Conservation (phyloP, 2,113 vertebrate genomes). For the Hoplias malabaricus region DNA sequence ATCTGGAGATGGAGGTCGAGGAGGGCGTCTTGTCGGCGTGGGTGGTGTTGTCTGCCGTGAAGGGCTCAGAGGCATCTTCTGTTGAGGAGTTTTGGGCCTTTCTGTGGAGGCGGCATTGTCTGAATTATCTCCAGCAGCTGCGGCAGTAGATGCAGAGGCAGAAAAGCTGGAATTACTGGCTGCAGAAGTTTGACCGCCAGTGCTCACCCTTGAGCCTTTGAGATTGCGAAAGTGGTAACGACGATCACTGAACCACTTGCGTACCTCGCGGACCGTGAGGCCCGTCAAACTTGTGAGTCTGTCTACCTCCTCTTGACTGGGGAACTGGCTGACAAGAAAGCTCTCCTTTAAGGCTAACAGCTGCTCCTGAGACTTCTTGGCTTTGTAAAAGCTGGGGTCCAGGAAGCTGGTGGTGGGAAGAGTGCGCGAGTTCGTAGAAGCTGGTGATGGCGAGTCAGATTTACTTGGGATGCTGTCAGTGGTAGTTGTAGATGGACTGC, state of each 20-base stretch:
- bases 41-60: conserved; percentile 69
- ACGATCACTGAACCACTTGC: conserved; percentile 97
- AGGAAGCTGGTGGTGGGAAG: conserved; percentile 73
- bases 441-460: conserved; percentile 70
- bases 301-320: conserved; percentile 90
- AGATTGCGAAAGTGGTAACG: conserved; percentile 93
- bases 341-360: conserved; percentile 89
- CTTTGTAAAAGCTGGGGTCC: conserved; percentile 85
- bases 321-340: conserved; percentile 88
- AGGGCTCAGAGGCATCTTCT: conserved; percentile 68
- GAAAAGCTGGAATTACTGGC: background rate
- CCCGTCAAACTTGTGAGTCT: conserved; percentile 87
- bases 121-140: conserved; percentile 67
- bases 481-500: conserved; percentile 28
- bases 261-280: conserved; percentile 88
- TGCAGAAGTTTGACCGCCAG: conserved; percentile 54
- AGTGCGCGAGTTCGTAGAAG: conserved; percentile 64
- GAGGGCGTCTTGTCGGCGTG: conserved; percentile 76
- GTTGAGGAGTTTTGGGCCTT: conserved; percentile 62
- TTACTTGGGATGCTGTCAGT: conserved; percentile 51
- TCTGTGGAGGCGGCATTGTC: conserved; percentile 49
- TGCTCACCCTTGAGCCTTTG: conserved; percentile 74
- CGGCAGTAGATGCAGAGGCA: conserved; percentile 31
- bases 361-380: conserved; percentile 96
- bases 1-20: conserved; percentile 85